Percentiles rank a stretch among this genome's conserved stretches.
Conservation (phyloP, 92 coral and sea anemone species). For the Palythoa grandis region DNA sequence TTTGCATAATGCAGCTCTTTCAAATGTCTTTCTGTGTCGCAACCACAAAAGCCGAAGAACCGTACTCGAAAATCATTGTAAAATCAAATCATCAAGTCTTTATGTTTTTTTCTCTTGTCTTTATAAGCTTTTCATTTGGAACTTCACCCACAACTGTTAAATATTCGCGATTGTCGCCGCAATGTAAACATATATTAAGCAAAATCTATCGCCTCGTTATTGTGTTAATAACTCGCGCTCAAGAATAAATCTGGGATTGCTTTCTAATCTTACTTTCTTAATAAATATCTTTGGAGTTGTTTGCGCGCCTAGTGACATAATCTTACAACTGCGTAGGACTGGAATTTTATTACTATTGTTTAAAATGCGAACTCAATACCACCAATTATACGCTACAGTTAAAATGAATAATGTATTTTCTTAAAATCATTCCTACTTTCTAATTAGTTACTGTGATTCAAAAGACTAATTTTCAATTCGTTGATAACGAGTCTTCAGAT, state of each 20-base stretch:
- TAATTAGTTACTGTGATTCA: constrained; percentile 13
- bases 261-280: not conserved
- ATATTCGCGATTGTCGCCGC: constrained; percentile 8
- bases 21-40: not conserved
- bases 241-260: not conserved
- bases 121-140: constrained; percentile 20
- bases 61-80: not conserved
- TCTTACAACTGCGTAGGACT: not conserved
- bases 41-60: not conserved
- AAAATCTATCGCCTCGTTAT: not conserved
- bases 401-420: constrained; percentile 62
- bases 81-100: not conserved
- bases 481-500: not conserved
- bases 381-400: constrained; percentile 62
- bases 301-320: constrained; percentile 1
- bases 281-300: not conserved
- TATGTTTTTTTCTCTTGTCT: not conserved
- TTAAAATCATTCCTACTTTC: constrained; percentile 28
- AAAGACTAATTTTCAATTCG: not conserved
- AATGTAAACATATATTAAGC: constrained; percentile 22
- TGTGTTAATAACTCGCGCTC: not conserved
- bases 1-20: not conserved
- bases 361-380: not conserved
- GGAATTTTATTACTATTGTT: not conserved
- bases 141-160: constrained; percentile 23